phyloP scores from a whole-genome alignment of 1,140 invertebrate species.

The Anoplophora glabripennis region DNA sequence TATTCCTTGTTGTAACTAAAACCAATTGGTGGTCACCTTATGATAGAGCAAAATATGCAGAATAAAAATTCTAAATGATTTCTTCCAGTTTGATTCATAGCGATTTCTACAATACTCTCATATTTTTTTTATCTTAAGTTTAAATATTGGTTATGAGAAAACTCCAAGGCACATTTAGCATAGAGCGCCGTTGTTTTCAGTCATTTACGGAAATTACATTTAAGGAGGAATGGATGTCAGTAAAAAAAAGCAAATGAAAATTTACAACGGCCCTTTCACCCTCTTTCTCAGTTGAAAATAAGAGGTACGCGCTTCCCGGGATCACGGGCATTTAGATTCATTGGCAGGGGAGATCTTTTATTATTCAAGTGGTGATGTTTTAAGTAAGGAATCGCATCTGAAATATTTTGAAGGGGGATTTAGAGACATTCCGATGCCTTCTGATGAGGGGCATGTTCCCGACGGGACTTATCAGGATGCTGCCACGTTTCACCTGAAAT shows the following conservation, averaged over 20 bases:
- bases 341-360: conserved; percentile 17
- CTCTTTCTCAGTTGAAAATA: too few relatives aligned
- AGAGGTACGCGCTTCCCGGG: not conserved
- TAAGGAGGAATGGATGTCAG: not conserved
- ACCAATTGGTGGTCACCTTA: too few relatives aligned
- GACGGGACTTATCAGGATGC: too few relatives aligned
- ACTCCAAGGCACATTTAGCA: too few relatives aligned
- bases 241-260: not conserved
- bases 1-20: too few relatives aligned
- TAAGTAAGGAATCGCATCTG: conserved; percentile 24
- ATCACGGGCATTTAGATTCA: conserved; percentile 25
- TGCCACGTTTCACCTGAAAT: not conserved
- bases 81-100: too few relatives aligned
- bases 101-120: too few relatives aligned
- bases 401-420: conserved; percentile 24
- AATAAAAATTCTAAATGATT: too few relatives aligned
- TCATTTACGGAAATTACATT: not conserved
- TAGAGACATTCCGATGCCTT: conserved; percentile 15
- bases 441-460: not conserved
- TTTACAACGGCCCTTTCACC: too few relatives aligned
- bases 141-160: too few relatives aligned
- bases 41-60: too few relatives aligned
- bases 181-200: not conserved
- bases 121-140: too few relatives aligned
- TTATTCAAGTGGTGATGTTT: conserved; percentile 28